phyloP scores from a whole-genome alignment of 2,888 invertebrate genomes.

The Malachius bipustulatus region DNA sequence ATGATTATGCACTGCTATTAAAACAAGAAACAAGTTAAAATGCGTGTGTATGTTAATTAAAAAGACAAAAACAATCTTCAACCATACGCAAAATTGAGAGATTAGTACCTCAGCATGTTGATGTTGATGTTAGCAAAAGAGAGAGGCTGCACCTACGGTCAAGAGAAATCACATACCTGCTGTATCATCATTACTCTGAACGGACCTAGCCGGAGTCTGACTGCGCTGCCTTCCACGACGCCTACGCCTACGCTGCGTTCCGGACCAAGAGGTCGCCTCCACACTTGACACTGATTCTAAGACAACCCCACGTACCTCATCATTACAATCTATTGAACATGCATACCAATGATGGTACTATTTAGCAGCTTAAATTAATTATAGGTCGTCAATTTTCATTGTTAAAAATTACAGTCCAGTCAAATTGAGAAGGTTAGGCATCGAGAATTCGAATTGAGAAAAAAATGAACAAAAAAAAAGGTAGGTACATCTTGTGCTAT shows the following conservation, averaged over 20 bases:
- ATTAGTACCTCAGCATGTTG: no score
- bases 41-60: no score
- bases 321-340: not conserved
- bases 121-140: no score
- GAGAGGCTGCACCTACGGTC: no score
- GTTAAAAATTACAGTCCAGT: not conserved
- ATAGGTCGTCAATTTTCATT: not conserved
- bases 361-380: not conserved
- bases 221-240: constrained; percentile 35
- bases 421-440: no score
- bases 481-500: no score
- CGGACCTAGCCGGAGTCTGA: constrained; percentile 30
- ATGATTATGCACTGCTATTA: no score
- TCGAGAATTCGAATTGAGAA: no score
- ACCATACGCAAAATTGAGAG: no score
- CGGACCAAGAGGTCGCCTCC: constrained; percentile 45
- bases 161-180: constrained; percentile 1
- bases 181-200: constrained; percentile 22
- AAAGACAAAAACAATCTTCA: no score
- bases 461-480: no score
- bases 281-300: constrained; percentile 49
- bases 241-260: constrained; percentile 39
- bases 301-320: constrained; percentile 23
- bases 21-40: no score
- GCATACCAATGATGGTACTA: constrained; percentile 1